Conservation (phyloP, 2,797 vertebrate genomes). For the Buphagus erythrorhynchus region DNA sequence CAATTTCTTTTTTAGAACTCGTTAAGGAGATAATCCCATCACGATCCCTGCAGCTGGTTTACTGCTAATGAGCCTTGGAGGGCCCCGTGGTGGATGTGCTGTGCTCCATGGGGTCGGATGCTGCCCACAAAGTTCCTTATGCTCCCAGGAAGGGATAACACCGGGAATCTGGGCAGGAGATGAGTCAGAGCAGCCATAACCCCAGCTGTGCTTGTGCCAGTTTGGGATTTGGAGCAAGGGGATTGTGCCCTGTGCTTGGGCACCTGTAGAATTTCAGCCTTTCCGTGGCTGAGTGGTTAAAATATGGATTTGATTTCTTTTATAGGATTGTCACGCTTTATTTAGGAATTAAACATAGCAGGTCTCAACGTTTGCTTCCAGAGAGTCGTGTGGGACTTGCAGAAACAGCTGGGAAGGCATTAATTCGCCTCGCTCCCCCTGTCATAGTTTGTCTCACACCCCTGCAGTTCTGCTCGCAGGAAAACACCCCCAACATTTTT, state of each 20-base stretch:
- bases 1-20: not conserved
- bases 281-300: not conserved
- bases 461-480: not conserved
- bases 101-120: not conserved
- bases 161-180: not conserved
- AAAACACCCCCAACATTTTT: fast-evolving
- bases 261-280: not conserved
- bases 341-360: not conserved
- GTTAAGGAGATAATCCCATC: slow-evolving; percentile 1
- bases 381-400: not conserved
- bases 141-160: not conserved
- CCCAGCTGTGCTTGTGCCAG: not conserved
- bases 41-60: not conserved
- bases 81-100: not conserved
- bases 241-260: fast-evolving
- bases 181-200: not conserved
- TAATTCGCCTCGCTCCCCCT: fast-evolving
- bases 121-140: not conserved
- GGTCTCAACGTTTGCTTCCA: fast-evolving
- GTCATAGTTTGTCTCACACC: fast-evolving
- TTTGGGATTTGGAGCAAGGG: fast-evolving
- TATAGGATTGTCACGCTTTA: fast-evolving
- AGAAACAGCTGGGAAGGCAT: not conserved
- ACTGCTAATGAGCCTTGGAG: not conserved
- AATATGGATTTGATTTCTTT: fast-evolving